These are phyloP conservation scores for Amia ocellicauda DNA, from an alignment of 2,113 vertebrate species.

Conservation along the genomic window DNA sequence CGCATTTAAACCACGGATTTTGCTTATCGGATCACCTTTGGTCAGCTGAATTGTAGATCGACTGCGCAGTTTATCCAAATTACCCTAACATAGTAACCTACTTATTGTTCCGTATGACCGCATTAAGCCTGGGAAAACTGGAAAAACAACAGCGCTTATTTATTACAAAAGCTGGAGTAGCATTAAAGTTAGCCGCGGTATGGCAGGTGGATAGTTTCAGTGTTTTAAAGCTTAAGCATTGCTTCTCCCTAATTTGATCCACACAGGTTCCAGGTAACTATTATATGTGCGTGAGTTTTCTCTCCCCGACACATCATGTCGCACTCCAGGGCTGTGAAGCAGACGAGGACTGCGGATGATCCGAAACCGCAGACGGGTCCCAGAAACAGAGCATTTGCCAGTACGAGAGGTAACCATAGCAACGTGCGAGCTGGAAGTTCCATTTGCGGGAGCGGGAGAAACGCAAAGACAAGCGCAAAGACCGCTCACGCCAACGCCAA, in stretches of 20 bases:
- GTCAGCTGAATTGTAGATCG: background rate
- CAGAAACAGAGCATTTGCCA: constrained; percentile 43
- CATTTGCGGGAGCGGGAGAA: constrained; percentile 14
- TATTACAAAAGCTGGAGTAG: too few species aligned
- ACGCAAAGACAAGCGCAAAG: too few species aligned
- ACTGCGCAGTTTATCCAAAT: background rate
- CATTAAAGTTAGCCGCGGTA: too few species aligned
- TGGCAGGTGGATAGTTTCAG: too few species aligned
- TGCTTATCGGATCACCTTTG: constrained; percentile 12
- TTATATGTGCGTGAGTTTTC: too few species aligned
- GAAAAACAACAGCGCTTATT: background rate
- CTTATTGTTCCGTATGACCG: too few species aligned
- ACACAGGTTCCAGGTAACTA: too few species aligned
- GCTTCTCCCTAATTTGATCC: too few species aligned
- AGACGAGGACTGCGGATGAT: constrained; percentile 16
- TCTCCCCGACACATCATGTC: constrained; percentile 32
- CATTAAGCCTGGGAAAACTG: background rate
- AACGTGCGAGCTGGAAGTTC: constrained; percentile 8
- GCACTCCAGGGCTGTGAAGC: constrained; percentile 28
- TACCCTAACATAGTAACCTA: background rate
- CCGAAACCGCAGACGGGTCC: background rate
- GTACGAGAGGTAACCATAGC: constrained; percentile 25
- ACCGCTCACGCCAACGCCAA: constrained; percentile 1
- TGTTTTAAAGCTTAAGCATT: too few species aligned
- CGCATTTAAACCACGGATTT: background rate